Evolutionary conservation across 2,888 invertebrate species (phyloP).

Genomic region (Phrixothrix hirtus): DNA sequence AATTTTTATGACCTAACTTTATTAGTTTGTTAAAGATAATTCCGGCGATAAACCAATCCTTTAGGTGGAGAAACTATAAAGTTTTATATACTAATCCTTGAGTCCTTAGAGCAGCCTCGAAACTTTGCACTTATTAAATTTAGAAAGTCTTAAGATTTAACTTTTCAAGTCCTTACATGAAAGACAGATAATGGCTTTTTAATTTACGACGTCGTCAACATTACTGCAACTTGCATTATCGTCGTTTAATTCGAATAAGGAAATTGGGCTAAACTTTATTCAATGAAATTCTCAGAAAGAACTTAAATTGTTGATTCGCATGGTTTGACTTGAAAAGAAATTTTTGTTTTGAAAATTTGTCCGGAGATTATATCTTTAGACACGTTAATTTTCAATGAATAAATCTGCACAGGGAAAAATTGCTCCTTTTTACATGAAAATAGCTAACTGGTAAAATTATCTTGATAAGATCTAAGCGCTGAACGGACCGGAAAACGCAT

Average conservation of each 20-base stretch:
- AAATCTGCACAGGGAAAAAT: not conserved
- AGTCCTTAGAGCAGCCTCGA: not conserved
- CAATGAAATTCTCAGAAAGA: not conserved
- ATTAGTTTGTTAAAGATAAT: not conserved
- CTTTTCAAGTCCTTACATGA: constrained; percentile 6
- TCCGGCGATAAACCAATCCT: not conserved
- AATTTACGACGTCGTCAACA: constrained; percentile 15
- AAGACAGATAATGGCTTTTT: constrained; percentile 24
- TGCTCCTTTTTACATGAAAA: constrained; percentile 4
- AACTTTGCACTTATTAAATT: constrained; percentile 22
- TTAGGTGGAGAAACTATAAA: not conserved
- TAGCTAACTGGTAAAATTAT: constrained; percentile 10
- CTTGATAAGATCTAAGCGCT: constrained; percentile 20
- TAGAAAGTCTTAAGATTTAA: constrained; percentile 5
- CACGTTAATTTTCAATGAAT: too few relatives aligned
- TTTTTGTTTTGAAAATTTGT: too few relatives aligned
- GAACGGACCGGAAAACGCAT: constrained; percentile 23
- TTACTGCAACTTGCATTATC: constrained; percentile 14
- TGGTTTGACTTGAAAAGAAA: too few relatives aligned
- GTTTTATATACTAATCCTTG: not conserved
- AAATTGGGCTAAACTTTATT: not conserved
- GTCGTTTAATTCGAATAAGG: not conserved
- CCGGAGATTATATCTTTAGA: too few relatives aligned
- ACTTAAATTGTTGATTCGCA: not conserved
- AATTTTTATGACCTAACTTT: not conserved